Evolutionary conservation across 2,888 invertebrate species (phyloP).

Genomic region (Blomia tropicalis): DNA sequence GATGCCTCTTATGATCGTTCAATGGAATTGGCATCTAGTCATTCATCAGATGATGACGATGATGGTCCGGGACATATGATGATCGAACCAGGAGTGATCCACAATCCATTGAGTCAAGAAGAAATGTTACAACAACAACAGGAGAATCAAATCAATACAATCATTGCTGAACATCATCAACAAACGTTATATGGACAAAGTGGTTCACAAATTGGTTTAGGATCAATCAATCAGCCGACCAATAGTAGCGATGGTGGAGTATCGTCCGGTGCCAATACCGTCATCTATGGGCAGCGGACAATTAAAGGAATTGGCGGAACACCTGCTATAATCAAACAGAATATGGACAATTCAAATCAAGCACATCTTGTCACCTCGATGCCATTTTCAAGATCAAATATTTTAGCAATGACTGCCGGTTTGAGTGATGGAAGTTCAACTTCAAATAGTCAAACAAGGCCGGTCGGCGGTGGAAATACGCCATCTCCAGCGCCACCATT

Average conservation of each 20-base stretch:
- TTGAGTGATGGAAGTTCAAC: not conserved
- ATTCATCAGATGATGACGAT: constrained; percentile 74
- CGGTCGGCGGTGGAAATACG: not conserved
- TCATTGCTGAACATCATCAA: constrained; percentile 16
- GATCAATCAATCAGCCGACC: not conserved
- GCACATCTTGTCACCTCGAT: constrained; percentile 9
- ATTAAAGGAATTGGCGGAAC: not conserved
- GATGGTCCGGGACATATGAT: constrained; percentile 28
- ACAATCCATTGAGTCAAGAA: not conserved
- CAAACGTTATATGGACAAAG: not conserved
- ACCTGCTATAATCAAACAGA: constrained; percentile 10
- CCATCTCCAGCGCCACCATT: not conserved
- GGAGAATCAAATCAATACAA: constrained; percentile 24
- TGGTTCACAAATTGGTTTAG: not conserved
- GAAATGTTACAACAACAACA: constrained; percentile 17
- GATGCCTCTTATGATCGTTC: constrained; percentile 38
- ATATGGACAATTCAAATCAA: not conserved
- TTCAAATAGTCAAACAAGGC: not conserved
- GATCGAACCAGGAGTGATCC: not conserved
- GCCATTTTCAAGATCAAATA: constrained; percentile 21
- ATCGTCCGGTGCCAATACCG: constrained; percentile 1
- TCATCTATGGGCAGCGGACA: constrained; percentile 9
- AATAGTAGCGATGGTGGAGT: not conserved
- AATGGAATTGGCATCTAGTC: constrained; percentile 80
- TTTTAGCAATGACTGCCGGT: constrained; percentile 24